phyloP scores from a whole-genome alignment of 2,888 invertebrate genomes.

The Stenolophus ochropezus region DNA sequence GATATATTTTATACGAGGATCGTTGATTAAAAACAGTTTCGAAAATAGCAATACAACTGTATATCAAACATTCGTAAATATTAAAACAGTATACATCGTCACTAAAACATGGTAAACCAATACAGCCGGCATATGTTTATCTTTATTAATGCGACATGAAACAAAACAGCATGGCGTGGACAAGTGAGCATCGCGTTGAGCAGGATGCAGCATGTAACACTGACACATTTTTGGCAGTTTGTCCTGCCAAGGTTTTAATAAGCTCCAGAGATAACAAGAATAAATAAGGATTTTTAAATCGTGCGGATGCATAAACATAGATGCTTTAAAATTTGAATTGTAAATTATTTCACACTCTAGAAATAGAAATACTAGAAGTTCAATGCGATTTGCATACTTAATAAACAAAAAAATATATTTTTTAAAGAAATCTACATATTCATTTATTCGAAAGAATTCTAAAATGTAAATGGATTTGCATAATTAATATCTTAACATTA shows the following conservation, averaged over 20 bases:
- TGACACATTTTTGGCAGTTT: background rate
- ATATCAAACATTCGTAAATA: background rate
- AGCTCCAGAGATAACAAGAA: background rate
- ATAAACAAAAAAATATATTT: constrained; percentile 24
- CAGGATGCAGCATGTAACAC: background rate
- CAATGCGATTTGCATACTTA: constrained; percentile 12
- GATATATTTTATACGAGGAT: no score
- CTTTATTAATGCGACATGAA: background rate
- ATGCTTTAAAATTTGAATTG: constrained; percentile 18
- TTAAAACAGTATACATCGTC: background rate
- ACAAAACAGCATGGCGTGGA: background rate
- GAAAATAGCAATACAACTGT: background rate
- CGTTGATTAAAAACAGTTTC: background rate
- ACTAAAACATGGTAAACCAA: background rate
- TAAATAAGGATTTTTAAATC: constrained; percentile 3
- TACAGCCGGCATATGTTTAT: background rate
- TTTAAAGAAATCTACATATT: background rate
- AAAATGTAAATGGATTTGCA: constrained; percentile 7
- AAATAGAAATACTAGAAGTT: constrained; percentile 18
- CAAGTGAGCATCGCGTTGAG: background rate
- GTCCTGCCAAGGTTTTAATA: background rate
- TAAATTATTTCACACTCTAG: constrained; percentile 25
- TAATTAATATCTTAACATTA: background rate
- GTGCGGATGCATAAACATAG: constrained; percentile 3
- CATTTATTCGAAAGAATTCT: constrained; percentile 16